phyloP scores from a whole-genome alignment of 2,113 vertebrate species.

The Zosterops borbonicus region DNA sequence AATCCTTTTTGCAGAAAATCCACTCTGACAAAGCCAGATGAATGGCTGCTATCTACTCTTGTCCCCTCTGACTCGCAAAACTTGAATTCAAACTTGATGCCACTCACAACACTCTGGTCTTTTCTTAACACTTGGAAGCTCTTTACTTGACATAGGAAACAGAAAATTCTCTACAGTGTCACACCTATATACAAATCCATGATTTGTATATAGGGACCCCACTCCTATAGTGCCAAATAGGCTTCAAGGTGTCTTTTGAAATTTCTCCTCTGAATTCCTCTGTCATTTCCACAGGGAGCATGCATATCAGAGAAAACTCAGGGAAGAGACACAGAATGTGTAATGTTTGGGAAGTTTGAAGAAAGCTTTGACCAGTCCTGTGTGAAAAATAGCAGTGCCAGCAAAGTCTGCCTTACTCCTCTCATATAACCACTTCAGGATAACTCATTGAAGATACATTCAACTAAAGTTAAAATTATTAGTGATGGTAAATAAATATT shows the following conservation, averaged over 20 bases:
- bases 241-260: not conserved
- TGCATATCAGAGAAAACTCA: not conserved
- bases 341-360: not conserved
- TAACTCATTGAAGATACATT: not conserved
- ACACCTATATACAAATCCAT: not conserved
- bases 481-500: not conserved
- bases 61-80: not conserved
- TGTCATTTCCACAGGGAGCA: not conserved
- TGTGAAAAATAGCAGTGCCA: not conserved
- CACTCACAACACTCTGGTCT: not conserved
- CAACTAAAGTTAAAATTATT: not conserved
- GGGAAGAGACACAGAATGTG: not conserved
- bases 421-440: not conserved
- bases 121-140: not conserved
- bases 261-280: not conserved
- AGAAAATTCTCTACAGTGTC: not conserved
- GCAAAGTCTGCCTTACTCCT: not conserved
- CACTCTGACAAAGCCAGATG: constrained; percentile 1
- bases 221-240: not conserved
- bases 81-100: not conserved
- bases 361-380: not conserved
- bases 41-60: not conserved
- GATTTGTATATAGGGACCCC: not conserved
- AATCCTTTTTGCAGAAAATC: not conserved
- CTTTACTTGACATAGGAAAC: not conserved